Base-by-base conservation (phyloP, 2,888 invertebrate genomes). In the Heliconius ethilla region DNA sequence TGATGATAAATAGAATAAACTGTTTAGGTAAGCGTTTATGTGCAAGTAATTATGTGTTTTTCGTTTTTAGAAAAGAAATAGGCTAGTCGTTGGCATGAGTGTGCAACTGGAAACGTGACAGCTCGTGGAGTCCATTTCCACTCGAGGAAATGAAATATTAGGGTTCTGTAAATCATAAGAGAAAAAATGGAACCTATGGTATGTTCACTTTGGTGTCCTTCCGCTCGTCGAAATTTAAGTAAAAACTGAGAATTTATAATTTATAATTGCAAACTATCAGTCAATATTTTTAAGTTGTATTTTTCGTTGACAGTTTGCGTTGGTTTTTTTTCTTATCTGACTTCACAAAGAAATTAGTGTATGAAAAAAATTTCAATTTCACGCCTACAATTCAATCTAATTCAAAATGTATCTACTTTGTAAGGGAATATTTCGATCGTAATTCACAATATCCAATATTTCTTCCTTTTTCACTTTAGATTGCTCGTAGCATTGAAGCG, bases 381-480 rank as follows among this genome's bases (percentile, higher is more conserved):
- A 18, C 18, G 6, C 45, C 2, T 51, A 18, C 45, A 51, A 51
- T 55, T 55, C 0, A 59, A 59, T 6, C 7, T 67, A 67, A 67
- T 67, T 40, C 40, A 25, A 69, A 69, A 45, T 18, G 0, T 45
- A 45, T 69, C 45, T 37, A 67, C 33, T 45, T 69, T 69, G 25
- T 27, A n/a, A 72, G 13, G n/a, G 72, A 59, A 72, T 33, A 67
- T 72, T 51, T n/a, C 55, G n/a, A 11, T 72, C 33, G 33, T 37
- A 72, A 72, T 37, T 72, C 59, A 72, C 59, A 59, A 72, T 65
- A 65, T 45, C 74, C 63, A 62, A 74, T 74, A 65, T 63, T 74
- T 65, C 74, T 45, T 74, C 74, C 63, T 74, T 74, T 74, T 74
- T 74, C 74, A 74, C 74, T 74, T 74, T 74, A 74, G 74, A 74